Conservation (phyloP, 2,888 invertebrate species). For the Unio pictorum region DNA sequence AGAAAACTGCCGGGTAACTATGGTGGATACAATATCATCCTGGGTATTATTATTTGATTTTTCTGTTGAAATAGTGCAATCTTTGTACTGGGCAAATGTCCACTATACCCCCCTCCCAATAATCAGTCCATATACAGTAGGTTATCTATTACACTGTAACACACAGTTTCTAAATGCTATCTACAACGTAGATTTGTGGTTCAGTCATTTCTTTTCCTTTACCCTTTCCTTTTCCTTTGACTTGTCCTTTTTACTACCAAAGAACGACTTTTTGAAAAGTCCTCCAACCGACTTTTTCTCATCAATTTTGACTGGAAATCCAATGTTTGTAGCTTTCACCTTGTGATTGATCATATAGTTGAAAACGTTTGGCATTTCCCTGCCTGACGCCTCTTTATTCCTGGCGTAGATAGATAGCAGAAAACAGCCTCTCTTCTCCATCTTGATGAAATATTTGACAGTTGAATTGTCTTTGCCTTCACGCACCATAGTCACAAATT, state of each 20-base stretch:
- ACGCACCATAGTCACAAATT: slow-evolving; percentile 53
- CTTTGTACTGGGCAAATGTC: too few relatives aligned
- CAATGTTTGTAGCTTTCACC: slow-evolving; percentile 20
- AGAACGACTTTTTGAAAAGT: slow-evolving; percentile 29
- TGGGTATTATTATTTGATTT: too few relatives aligned
- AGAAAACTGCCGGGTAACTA: too few relatives aligned
- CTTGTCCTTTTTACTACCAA: slow-evolving; percentile 32
- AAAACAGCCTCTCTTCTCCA: slow-evolving; percentile 65
- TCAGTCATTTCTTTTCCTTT: not conserved
- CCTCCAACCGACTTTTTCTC: slow-evolving; percentile 31
- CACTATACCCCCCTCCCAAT: too few relatives aligned
- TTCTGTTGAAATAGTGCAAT: too few relatives aligned
- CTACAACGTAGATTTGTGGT: too few relatives aligned
- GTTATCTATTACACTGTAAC: too few relatives aligned
- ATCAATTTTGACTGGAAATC: slow-evolving; percentile 20
- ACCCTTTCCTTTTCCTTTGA: slow-evolving; percentile 8
- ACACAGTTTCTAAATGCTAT: too few relatives aligned
- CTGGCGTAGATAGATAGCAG: slow-evolving; percentile 68
- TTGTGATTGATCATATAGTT: slow-evolving; percentile 63
- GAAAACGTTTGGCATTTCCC: slow-evolving; percentile 63
- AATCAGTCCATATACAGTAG: too few relatives aligned
- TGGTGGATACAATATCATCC: too few relatives aligned
- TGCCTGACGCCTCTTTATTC: slow-evolving; percentile 51
- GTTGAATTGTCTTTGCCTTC: slow-evolving; percentile 38
- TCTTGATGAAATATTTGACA: slow-evolving; percentile 45